Evolutionary conservation across 2,797 vertebrate species (phyloP), one percentile per base, ranked within the genome.

Genomic region (Pristis pectinata): DNA sequence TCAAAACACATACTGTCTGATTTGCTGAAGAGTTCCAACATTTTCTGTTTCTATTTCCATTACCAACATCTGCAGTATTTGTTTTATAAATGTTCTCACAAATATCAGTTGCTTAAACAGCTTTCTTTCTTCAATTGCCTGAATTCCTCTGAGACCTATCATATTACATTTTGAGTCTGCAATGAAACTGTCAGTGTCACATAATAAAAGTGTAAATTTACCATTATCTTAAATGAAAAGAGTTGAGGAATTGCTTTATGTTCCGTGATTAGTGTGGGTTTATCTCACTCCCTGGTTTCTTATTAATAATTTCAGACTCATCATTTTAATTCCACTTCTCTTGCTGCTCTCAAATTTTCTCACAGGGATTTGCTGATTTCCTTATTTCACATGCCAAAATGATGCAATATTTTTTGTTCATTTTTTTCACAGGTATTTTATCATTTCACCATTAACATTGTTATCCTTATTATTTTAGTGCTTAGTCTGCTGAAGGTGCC

Each of bases 231-330:
- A 44, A 11, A 30, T 19, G 0, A 17, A 44, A 19, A 61, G 17
- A 67, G n/a, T n/a, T 76, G 49, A 91, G 64, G n/a, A 94, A 94
- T 56, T 74, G 70, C 44, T 94, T 94, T 76, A 49, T 70, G 64
- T 93, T 53, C 10, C 53, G 92, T 49, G 37, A 49, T 74, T 22
- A 11, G 67, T 74, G 64, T 37, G 19, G 44, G 67, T 7, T 70
- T 72, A 53, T 74, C 92, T 93, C 70, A 30, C 74, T 27, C 44
- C 70, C 30, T 53, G 67, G 7, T 49, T 76, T 76, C 44, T 44
- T n/a, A 76, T 34, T 34, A 76, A 74, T 4, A 94, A 76, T 76
- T 49, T 27, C 44, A 94, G 92, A 41, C 67, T 56, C 44, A n/a
- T 76, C 44, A 22, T 22, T 17, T 34, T 53, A 24, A 30, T 74